A percentile compares a stretch with the other conserved stretches of the same genome.
These are phyloP conservation scores for Pseudochirops cupreus DNA, from an alignment of 2,797 vertebrate species.

Conservation along the genomic window DNA sequence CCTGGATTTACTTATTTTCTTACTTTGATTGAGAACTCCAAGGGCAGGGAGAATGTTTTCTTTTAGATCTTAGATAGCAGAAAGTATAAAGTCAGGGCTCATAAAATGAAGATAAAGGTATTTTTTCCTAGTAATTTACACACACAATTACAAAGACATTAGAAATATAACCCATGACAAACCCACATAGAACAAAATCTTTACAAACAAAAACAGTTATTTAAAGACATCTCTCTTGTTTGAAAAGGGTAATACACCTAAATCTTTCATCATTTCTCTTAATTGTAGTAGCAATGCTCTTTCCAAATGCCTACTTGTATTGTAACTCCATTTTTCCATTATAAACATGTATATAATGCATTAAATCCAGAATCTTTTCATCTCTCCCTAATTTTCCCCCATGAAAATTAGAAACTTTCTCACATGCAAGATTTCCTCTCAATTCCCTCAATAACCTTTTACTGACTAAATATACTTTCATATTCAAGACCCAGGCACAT, in stretches of 20 bases:
- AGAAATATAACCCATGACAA: conserved; percentile 15
- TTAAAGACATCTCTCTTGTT: conserved; percentile 41
- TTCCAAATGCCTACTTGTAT: neutral
- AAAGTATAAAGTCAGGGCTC: conserved; percentile 3
- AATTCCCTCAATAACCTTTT: neutral
- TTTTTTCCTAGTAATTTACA: conserved; percentile 34
- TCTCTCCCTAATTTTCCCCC: conserved; percentile 44
- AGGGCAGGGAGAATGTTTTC: conserved; percentile 13
- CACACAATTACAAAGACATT: conserved; percentile 19
- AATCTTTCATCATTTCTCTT: neutral
- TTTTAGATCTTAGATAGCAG: conserved; percentile 16
- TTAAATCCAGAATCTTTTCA: neutral
- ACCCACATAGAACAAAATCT: conserved; percentile 42
- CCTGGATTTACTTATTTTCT: conserved; percentile 54
- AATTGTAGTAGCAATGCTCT: neutral
- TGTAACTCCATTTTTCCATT: neutral
- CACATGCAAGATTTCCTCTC: neutral
- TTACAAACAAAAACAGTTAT: conserved; percentile 29
- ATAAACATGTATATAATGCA: neutral
- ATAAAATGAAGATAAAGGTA: conserved; percentile 53
- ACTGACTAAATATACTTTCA: neutral
- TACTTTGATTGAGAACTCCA: conserved; percentile 40
- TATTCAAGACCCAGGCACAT: neutral
- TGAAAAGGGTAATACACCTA: neutral
- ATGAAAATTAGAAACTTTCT: neutral